phyloP scores from a whole-genome alignment of 1,140 invertebrate genomes.

The Megalonaias nervosa region DNA sequence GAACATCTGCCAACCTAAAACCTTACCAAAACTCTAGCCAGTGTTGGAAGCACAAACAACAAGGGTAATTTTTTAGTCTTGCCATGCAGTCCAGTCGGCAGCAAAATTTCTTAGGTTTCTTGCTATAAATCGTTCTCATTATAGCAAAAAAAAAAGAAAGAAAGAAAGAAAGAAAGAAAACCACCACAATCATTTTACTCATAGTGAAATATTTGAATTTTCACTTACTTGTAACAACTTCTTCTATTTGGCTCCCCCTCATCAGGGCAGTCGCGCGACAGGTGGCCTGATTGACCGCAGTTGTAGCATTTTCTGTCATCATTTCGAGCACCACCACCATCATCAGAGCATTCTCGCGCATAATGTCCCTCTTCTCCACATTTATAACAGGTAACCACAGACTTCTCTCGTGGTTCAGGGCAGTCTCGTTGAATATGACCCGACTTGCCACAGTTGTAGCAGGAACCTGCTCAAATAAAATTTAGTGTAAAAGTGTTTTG shows the following conservation, averaged over 20 bases:
- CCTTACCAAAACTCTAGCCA: too few species aligned
- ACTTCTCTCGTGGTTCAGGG: conserved; percentile 50
- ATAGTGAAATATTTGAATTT: too few species aligned
- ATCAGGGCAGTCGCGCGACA: conserved; percentile 71
- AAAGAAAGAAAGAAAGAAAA: too few species aligned
- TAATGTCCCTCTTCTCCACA: conserved; percentile 74
- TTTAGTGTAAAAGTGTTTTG: too few species aligned
- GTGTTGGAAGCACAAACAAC: too few species aligned
- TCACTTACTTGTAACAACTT: conserved; percentile 41
- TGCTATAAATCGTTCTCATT: too few species aligned
- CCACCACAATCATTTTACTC: too few species aligned
- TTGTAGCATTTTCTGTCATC: conserved; percentile 55
- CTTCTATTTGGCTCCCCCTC: conserved; percentile 18
- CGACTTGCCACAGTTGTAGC: conserved; percentile 74
- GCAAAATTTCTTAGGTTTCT: too few species aligned
- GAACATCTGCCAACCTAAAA: too few species aligned
- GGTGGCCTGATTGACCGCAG: conserved; percentile 80
- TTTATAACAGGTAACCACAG: conserved; percentile 64
- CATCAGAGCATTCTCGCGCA: conserved; percentile 71
- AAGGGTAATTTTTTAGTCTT: too few species aligned
- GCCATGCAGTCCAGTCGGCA: too few species aligned
- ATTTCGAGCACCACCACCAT: neutral
- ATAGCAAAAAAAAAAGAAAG: too few species aligned
- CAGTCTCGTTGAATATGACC: conserved; percentile 74
- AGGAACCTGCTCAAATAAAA: conserved; percentile 59